phyloP scores from a whole-genome alignment of 2,797 vertebrate genomes.

The Gymnothorax reevesii region DNA sequence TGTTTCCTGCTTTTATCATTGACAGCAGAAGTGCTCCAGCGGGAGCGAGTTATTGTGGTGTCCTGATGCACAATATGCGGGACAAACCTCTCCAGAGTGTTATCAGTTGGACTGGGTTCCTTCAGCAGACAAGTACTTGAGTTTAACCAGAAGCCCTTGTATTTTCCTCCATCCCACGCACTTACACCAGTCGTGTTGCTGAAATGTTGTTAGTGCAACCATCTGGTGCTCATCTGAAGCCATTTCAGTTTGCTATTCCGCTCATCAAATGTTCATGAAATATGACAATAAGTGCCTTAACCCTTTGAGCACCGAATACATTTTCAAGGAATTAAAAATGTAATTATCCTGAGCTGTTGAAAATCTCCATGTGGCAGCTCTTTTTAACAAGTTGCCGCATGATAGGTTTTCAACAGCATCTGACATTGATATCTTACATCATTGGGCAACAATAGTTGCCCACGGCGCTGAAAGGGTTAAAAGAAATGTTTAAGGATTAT shows the following conservation, averaged over 20 bases:
- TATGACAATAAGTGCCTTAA: too few relatives aligned
- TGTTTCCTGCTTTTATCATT: neutral
- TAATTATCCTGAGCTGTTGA: too few relatives aligned
- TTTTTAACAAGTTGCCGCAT: too few relatives aligned
- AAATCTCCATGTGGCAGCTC: too few relatives aligned
- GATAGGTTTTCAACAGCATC: too few relatives aligned
- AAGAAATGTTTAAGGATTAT: too few relatives aligned
- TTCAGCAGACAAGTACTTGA: slow-evolving; percentile 26
- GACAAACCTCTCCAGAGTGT: neutral
- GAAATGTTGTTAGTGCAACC: slow-evolving; percentile 34
- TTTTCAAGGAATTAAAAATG: too few relatives aligned
- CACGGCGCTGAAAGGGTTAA: too few relatives aligned
- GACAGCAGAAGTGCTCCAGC: neutral
- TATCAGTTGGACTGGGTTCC: slow-evolving; percentile 8
- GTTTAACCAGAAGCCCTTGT: slow-evolving; percentile 27
- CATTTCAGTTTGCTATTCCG: slow-evolving; percentile 8
- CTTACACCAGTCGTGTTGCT: slow-evolving; percentile 32
- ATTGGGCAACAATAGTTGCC: too few relatives aligned
- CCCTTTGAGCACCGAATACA: too few relatives aligned
- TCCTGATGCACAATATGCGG: neutral
- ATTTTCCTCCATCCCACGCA: slow-evolving; percentile 26
- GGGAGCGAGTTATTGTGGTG: neutral
- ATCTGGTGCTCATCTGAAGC: slow-evolving; percentile 40
- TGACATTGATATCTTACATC: too few relatives aligned
- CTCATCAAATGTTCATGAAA: neutral